phyloP scores from a whole-genome alignment of 37 sponge, comb jelly and placozoan species.

The Beroe ovata region DNA sequence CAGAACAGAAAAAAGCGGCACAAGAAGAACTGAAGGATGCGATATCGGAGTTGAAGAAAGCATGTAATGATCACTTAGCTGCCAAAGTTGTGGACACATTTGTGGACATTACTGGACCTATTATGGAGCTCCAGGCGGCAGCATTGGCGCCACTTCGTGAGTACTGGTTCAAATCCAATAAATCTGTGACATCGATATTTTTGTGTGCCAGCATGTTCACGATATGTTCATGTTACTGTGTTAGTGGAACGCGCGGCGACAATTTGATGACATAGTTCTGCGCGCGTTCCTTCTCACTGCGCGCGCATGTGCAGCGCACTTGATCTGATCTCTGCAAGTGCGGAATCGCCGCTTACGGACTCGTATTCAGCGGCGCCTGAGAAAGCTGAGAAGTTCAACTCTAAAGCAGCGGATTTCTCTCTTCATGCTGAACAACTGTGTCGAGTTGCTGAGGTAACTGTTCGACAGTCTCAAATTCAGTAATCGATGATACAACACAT shows the following conservation, averaged over 20 bases:
- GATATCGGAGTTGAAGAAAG: constrained; percentile 13
- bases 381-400: constrained; percentile 56
- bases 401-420: constrained; percentile 58
- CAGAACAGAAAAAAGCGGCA: constrained; percentile 53
- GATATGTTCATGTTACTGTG: no score
- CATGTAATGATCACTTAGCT: constrained; percentile 48
- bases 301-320: no score
- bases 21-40: constrained; percentile 41
- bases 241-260: no score
- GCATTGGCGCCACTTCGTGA: constrained; percentile 36
- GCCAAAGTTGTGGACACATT: constrained; percentile 56
- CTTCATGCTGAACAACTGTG: constrained; percentile 65
- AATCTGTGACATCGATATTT: no score
- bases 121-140: constrained; percentile 60
- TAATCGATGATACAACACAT: no score
- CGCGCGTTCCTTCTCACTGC: no score
- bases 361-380: constrained; percentile 22
- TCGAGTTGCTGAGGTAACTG: constrained; percentile 27
- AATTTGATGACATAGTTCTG: no score
- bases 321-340: no score
- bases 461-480: no score
- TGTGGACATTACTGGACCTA: constrained; percentile 65
- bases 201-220: no score
- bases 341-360: no score
- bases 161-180: not conserved